phyloP scores from a whole-genome alignment of 1,140 invertebrate species.

The Macrobrachium rosenbergii region DNA sequence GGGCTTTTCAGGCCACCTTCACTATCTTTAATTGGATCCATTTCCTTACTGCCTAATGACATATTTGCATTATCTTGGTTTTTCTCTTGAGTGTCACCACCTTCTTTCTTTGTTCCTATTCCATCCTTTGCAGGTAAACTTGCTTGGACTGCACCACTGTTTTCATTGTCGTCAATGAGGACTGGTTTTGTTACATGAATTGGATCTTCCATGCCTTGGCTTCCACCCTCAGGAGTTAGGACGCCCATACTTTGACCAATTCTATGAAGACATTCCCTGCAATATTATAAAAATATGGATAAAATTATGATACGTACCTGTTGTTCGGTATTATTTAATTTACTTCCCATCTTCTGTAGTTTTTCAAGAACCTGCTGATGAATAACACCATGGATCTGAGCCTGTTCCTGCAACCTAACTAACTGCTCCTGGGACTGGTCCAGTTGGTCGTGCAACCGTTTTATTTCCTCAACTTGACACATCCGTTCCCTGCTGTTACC shows the following conservation, averaged over 20 bases:
- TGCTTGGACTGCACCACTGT: too few species aligned
- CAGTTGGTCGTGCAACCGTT: conserved; percentile 18
- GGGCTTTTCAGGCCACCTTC: background rate
- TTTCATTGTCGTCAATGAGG: too few species aligned
- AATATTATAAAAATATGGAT: too few species aligned
- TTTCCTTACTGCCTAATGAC: background rate
- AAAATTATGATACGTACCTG: conserved; percentile 10
- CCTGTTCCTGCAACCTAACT: conserved; percentile 10
- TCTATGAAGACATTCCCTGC: too few species aligned
- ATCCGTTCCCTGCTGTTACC: conserved; percentile 19
- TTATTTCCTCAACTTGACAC: background rate
- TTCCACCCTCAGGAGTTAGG: too few species aligned
- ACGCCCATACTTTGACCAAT: too few species aligned
- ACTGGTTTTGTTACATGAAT: too few species aligned
- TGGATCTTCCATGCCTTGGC: too few species aligned
- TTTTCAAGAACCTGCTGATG: conserved; percentile 42
- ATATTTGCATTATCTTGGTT: background rate
- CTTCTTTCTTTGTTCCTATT: background rate
- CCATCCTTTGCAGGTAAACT: background rate
- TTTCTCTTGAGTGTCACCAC: conserved; percentile 1
- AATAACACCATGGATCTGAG: conserved; percentile 28
- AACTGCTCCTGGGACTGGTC: conserved; percentile 23
- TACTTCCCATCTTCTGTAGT: conserved; percentile 22
- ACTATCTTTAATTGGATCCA: background rate
- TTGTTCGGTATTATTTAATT: conserved; percentile 6